A percentile compares a stretch with the other conserved stretches of the same genome.
These are phyloP conservation scores for Hetaerina americana DNA, from an alignment of 1,140 invertebrate genomes.

Conservation along the genomic window DNA sequence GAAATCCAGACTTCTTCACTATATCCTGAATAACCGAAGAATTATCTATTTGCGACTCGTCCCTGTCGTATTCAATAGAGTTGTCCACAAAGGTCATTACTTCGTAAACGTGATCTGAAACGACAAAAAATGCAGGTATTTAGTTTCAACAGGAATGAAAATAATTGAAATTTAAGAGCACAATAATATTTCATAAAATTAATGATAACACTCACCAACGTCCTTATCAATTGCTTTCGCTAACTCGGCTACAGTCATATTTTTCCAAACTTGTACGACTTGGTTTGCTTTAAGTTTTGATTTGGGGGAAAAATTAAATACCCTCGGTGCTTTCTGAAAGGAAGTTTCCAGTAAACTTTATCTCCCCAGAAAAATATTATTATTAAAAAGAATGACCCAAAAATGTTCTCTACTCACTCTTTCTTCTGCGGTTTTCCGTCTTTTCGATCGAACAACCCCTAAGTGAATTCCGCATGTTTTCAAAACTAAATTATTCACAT, in stretches of 20 bases:
- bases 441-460: not conserved
- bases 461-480: too few species aligned
- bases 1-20: slow-evolving; percentile 47
- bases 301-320: slow-evolving; percentile 35
- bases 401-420: not conserved
- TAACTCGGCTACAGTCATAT: slow-evolving; percentile 64
- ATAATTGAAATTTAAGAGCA: slow-evolving; percentile 4
- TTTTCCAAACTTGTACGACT: slow-evolving; percentile 54
- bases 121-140: slow-evolving; percentile 12
- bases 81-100: slow-evolving; percentile 49
- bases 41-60: slow-evolving; percentile 33
- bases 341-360: too few species aligned
- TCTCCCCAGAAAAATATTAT: not conserved
- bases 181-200: slow-evolving; percentile 10
- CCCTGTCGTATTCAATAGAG: slow-evolving; percentile 35
- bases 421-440: not conserved
- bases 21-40: slow-evolving; percentile 44
- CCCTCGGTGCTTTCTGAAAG: not conserved
- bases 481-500: too few species aligned
- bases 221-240: slow-evolving; percentile 42
- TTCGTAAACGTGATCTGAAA: slow-evolving; percentile 53
- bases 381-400: not conserved
- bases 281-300: slow-evolving; percentile 25
- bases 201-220: slow-evolving; percentile 27
- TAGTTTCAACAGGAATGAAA: slow-evolving; percentile 5